A percentile compares a stretch with the other conserved stretches of the same genome.
Conservation (phyloP, 92 coral and sea anemone species). For the Umimayanthus kanabou region DNA sequence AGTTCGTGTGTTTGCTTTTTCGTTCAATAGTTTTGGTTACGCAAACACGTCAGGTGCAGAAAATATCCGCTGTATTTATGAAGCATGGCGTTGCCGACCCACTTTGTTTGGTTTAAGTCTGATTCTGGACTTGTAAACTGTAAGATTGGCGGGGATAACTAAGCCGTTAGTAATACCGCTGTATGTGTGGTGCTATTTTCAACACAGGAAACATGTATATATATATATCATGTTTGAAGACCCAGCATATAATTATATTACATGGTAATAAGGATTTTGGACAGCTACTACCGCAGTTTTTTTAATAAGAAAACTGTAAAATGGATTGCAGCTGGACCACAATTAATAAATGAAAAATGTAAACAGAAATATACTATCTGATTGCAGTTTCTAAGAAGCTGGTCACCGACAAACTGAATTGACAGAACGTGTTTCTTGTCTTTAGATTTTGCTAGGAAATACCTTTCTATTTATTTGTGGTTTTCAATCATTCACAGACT, state of each 20-base stretch:
- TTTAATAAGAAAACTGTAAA: neutral
- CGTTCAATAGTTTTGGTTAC: neutral
- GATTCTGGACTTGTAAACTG: neutral
- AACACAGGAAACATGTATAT: neutral
- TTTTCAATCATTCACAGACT: neutral
- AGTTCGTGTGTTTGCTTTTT: neutral
- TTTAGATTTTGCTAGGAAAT: too few species aligned
- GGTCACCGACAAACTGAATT: neutral
- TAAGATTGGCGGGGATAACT: neutral
- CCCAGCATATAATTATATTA: neutral
- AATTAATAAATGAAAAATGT: neutral
- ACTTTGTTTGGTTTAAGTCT: neutral
- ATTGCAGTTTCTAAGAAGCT: neutral
- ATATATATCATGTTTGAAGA: neutral
- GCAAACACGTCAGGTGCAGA: neutral
- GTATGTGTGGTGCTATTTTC: neutral
- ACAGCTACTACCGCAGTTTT: slow-evolving; percentile 7
- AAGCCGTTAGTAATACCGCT: neutral
- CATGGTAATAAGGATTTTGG: neutral
- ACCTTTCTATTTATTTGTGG: neutral
- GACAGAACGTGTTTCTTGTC: too few species aligned
- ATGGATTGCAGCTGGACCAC: neutral
- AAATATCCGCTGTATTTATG: too few species aligned
- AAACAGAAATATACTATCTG: neutral
- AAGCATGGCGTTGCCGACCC: neutral